Conservation (phyloP, 2,888 invertebrate genomes). For the Sturmia bella region DNA sequence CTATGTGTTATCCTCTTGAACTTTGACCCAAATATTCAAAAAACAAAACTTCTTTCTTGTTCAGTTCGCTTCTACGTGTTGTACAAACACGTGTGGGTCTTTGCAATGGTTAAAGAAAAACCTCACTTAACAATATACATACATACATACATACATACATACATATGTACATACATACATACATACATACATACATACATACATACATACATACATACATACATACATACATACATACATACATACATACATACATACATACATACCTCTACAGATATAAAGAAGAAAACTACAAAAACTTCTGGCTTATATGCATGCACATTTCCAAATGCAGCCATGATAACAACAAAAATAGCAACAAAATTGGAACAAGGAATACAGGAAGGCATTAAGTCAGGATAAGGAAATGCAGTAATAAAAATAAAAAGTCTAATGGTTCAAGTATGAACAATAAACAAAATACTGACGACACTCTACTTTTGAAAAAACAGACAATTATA, state of each 20-base stretch:
- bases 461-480: constrained; percentile 20
- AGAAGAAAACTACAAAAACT: background rate
- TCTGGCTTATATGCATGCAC: constrained; percentile 2
- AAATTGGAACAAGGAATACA: constrained; percentile 59
- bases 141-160: too few relatives aligned
- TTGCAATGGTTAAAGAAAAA: constrained; percentile 19
- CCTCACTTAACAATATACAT: constrained; percentile 2
- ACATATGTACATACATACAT: too few relatives aligned
- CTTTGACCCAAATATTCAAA: constrained; percentile 65
- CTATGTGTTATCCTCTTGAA: constrained; percentile 45
- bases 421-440: constrained; percentile 55
- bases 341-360: constrained; percentile 37
- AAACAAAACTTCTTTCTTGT: constrained; percentile 35
- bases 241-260: background rate
- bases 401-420: constrained; percentile 68
- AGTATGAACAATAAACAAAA: constrained; percentile 51
- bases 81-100: background rate
- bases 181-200: too few relatives aligned
- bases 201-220: too few relatives aligned
- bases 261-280: too few relatives aligned
- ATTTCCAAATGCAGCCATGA: constrained; percentile 12
- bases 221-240: too few relatives aligned
- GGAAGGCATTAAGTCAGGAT: constrained; percentile 65
- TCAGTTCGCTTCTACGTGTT: background rate
- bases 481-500: constrained; percentile 14